These are phyloP conservation scores for Trichogramma evanescens DNA, from an alignment of 2,888 invertebrate genomes.

Conservation along the genomic window DNA sequence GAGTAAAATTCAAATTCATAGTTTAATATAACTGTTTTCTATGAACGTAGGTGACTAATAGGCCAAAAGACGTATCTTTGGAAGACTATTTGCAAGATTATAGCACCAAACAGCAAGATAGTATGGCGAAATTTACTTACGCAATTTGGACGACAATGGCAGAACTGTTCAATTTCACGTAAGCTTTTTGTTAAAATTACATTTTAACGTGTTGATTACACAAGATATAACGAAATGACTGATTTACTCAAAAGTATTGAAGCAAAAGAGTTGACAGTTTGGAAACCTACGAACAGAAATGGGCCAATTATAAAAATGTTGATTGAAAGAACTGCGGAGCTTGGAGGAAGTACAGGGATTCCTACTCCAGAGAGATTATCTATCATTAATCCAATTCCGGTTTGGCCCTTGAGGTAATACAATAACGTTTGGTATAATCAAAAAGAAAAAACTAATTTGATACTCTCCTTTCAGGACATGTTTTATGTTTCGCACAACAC, in stretches of 20 bases:
- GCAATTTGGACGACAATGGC: conserved; percentile 28
- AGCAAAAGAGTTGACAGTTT: conserved; percentile 19
- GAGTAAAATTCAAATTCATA: neutral
- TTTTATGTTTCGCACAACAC: conserved; percentile 32
- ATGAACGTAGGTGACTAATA: conserved; percentile 21
- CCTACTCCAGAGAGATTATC: conserved; percentile 18
- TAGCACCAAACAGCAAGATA: conserved; percentile 29
- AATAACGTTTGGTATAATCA: neutral
- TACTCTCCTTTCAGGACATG: conserved; percentile 26
- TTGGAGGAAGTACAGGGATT: conserved; percentile 25
- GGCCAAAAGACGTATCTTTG: conserved; percentile 27
- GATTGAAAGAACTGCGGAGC: conserved; percentile 17
- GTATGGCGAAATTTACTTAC: conserved; percentile 33
- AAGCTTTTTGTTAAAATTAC: conserved; percentile 4
- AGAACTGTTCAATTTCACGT: conserved; percentile 37
- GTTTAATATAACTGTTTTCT: neutral
- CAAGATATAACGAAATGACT: neutral
- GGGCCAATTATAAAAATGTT: conserved; percentile 26
- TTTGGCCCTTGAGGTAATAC: conserved; percentile 26
- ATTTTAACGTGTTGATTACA: neutral
- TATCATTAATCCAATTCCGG: conserved; percentile 16
- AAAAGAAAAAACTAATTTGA: neutral
- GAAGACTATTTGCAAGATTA: conserved; percentile 33
- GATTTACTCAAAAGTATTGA: conserved; percentile 21
- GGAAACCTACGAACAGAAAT: conserved; percentile 22